phyloP scores from a whole-genome alignment of 1,140 invertebrate genomes.

The Drosophila fuyamai region DNA sequence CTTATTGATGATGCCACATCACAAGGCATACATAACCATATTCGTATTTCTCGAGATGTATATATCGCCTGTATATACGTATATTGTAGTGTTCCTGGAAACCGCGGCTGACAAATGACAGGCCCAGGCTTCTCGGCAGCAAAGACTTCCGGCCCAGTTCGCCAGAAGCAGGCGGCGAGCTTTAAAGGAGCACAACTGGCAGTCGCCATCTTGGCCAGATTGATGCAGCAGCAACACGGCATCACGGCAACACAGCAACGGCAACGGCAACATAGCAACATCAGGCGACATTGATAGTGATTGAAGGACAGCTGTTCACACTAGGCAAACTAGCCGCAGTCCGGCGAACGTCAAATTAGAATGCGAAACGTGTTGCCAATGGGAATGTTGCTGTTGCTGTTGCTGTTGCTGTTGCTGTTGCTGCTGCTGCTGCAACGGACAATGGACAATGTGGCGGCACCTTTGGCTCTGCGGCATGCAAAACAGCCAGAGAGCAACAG shows the following conservation, averaged over 20 bases:
- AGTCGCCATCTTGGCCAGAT: constrained; percentile 76
- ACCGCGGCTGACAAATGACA: constrained; percentile 74
- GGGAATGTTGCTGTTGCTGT: constrained; percentile 48
- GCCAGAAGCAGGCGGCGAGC: constrained; percentile 66
- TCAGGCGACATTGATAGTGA: constrained; percentile 74
- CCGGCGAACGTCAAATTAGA: constrained; percentile 81
- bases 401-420: not conserved
- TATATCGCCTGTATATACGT: constrained; percentile 17
- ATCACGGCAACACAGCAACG: constrained; percentile 35
- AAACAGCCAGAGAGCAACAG: constrained; percentile 40
- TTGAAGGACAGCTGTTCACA: constrained; percentile 83
- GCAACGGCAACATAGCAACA: constrained; percentile 32
- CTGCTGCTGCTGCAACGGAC: constrained; percentile 40
- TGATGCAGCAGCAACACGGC: constrained; percentile 44
- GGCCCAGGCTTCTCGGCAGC: constrained; percentile 18
- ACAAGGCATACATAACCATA: constrained; percentile 15
- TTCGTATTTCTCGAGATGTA: constrained; percentile 3
- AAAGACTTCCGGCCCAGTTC: constrained; percentile 78
- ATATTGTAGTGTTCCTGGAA: constrained; percentile 59
- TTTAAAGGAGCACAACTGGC: constrained; percentile 46
- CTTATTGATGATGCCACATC: constrained; percentile 80
- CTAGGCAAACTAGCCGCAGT: constrained; percentile 53
- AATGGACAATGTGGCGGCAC: constrained; percentile 78
- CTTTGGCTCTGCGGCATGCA: constrained; percentile 73
- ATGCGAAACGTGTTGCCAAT: constrained; percentile 83